Percentiles rank a stretch among this genome's conserved stretches.
These are phyloP conservation scores for Dallia pectoralis DNA, from an alignment of 2,797 vertebrate genomes.

Conservation along the genomic window DNA sequence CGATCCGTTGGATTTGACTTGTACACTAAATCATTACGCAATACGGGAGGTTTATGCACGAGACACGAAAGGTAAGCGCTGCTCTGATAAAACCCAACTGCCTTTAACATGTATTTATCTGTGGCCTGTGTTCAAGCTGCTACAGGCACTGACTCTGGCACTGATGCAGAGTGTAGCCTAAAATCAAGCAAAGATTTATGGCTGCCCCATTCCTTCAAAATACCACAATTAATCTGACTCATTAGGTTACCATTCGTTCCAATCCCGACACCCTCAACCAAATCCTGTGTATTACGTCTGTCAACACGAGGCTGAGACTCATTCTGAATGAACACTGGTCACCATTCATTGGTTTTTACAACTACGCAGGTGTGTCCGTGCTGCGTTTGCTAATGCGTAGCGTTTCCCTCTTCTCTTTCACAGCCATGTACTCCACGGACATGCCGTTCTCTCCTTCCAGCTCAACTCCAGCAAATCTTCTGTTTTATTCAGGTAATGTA, in stretches of 20 bases:
- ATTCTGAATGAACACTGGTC: neutral
- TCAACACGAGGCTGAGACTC: neutral
- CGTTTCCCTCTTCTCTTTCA: constrained; percentile 8
- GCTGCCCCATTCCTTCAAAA: too few relatives aligned
- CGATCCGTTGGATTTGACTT: constrained; percentile 82
- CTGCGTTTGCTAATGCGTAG: neutral
- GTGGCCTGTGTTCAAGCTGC: too few relatives aligned
- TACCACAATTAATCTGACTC: neutral
- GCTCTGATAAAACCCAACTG: neutral
- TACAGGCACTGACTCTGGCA: too few relatives aligned
- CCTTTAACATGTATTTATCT: neutral
- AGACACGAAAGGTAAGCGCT: constrained; percentile 83
- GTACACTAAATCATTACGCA: constrained; percentile 88
- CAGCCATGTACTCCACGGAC: constrained; percentile 49
- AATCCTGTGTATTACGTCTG: neutral
- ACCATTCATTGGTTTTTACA: neutral
- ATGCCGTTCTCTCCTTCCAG: constrained; percentile 47
- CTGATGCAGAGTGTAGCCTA: too few relatives aligned
- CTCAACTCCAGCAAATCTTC: constrained; percentile 54
- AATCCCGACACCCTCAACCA: neutral
- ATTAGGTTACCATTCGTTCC: neutral
- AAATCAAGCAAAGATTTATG: too few relatives aligned
- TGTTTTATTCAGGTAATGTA: constrained; percentile 52
- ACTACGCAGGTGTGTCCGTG: neutral
- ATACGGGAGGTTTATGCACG: constrained; percentile 92